These are phyloP conservation scores for Saguinus imperator DNA, from an alignment of 2,113 vertebrate species.

Conservation along the genomic window DNA sequence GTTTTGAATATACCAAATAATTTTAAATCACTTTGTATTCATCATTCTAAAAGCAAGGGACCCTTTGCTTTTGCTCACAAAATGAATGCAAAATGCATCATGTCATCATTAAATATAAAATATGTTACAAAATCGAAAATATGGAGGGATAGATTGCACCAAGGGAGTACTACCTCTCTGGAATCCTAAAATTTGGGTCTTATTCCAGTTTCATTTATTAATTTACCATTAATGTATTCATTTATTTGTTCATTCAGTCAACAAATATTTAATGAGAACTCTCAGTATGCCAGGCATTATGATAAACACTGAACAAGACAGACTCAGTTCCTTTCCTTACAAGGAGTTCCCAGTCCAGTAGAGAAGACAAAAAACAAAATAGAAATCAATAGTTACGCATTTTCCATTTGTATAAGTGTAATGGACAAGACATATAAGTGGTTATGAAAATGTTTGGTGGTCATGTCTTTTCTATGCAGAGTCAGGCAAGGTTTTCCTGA, in stretches of 20 bases:
- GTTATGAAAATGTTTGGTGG: background rate
- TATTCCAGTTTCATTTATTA: background rate
- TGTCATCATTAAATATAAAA: conserved; percentile 71
- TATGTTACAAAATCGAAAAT: conserved; percentile 54
- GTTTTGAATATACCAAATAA: background rate
- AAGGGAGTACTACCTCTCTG: background rate
- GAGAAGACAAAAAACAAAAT: background rate
- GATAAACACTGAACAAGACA: background rate
- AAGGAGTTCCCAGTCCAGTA: background rate
- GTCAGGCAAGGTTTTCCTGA: background rate
- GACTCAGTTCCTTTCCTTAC: background rate
- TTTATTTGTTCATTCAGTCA: background rate
- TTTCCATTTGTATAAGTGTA: background rate
- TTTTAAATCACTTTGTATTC: conserved; percentile 50
- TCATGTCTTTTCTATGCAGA: background rate
- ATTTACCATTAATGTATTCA: conserved; percentile 21
- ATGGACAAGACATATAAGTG: background rate
- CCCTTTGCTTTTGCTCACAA: conserved; percentile 51
- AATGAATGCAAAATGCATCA: conserved; percentile 52
- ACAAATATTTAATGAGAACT: conserved; percentile 1
- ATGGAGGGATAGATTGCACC: background rate
- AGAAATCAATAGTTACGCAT: background rate
- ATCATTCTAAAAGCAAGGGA: conserved; percentile 47
- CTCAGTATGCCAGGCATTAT: background rate
- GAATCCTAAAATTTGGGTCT: background rate